A percentile compares a stretch with the other conserved stretches of the same genome.
These are phyloP conservation scores for Lagorchestes hirsutus DNA, from an alignment of 2,797 vertebrate genomes.

Conservation along the genomic window DNA sequence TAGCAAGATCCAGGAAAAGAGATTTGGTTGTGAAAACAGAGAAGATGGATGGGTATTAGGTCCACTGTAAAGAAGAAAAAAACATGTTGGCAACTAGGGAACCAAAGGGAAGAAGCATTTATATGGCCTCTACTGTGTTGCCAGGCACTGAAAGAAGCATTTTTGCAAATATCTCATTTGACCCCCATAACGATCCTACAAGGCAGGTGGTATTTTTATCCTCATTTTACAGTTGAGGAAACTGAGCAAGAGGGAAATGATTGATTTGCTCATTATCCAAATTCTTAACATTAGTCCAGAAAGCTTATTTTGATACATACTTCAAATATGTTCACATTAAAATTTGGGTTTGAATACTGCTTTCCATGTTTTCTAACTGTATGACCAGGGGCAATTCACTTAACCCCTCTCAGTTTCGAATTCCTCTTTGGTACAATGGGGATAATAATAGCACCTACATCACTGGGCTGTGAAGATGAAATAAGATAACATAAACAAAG, in stretches of 20 bases:
- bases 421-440: background rate
- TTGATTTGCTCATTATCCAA: slow-evolving; percentile 5
- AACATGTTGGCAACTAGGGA: background rate
- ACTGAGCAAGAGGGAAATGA: background rate
- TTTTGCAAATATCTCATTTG: background rate
- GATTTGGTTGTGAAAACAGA: slow-evolving; percentile 1
- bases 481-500: background rate
- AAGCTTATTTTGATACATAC: background rate
- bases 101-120: background rate
- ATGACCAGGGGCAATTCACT: background rate
- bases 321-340: background rate
- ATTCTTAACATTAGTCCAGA: background rate
- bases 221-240: slow-evolving; percentile 19
- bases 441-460: background rate
- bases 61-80: background rate
- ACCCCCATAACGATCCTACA: background rate
- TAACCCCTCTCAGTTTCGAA: background rate
- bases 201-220: background rate
- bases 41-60: background rate
- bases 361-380: background rate
- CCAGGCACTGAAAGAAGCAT: background rate
- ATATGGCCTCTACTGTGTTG: background rate
- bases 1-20: slow-evolving; percentile 1
- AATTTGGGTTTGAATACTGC: background rate
- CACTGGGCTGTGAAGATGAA: background rate